Evolutionary conservation across 2,888 invertebrate genomes (phyloP), one percentile per base, ranked within the genome.

Genomic region (Isoperla grammatica): DNA sequence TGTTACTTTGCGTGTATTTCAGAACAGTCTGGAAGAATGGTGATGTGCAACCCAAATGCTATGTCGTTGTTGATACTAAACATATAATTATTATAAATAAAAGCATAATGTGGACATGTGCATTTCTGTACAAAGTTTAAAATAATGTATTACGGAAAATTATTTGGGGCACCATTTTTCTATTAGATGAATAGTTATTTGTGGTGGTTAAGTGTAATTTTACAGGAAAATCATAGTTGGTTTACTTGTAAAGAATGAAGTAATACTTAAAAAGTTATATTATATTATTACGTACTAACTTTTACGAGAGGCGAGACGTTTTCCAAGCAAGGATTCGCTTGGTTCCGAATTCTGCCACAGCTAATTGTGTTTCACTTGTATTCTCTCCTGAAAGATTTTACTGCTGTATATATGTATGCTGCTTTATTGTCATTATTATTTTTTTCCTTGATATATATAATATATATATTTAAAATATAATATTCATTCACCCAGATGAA

Each of bases 91-190:
- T 22, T 60, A 49, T 46, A 40, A 57, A 40, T 57, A 57, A 57
- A 56, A 56, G 48, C 40, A 61, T 45, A 50, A 49, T 63, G 60
- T 61, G 63, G 61, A 61, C 58, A 63, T 59, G 61, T 63, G 63
- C 63, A 63, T 63, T 63, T 63, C 59, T 63, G 61, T 61, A 61
- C 59, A 63, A 63, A 63, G 53, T 59, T 59, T 62, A 54, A 54
- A 59, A 49, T 17, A 48, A 45, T 45, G 45, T 45, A 45, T 13
- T 15, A 45, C 45, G 17, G 29, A 45, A 45, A 45, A 35, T 37
- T 50, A 58, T 54, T 50, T 23, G 56, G 56, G 60, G 60, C 60
- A 60, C 60, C 56, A 56, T 60, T 60, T 60, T 59, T 60, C 56
- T 60, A 53, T 56, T 60, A 60, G 60, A 20, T 60, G 60, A 60